A percentile compares a stretch with the other conserved stretches of the same genome.
Evolutionary conservation across 2,113 vertebrate genomes (phyloP).

Genomic region (Lipophrys pholis): DNA sequence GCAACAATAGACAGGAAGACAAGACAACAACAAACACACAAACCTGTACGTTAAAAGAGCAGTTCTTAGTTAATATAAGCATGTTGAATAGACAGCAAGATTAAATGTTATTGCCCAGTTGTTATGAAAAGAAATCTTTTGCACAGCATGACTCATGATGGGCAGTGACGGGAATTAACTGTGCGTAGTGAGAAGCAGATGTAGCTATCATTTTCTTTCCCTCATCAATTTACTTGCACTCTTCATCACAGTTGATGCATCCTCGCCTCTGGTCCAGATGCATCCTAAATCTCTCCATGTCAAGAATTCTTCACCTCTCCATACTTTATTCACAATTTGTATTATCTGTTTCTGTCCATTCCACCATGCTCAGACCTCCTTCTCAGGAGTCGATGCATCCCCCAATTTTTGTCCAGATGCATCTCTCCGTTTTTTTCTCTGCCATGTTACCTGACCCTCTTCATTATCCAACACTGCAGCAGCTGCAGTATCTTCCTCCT

Average conservation of each 20-base stretch:
- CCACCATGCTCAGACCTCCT: slow-evolving; percentile 52
- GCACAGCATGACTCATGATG: slow-evolving; percentile 35
- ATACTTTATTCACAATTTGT: slow-evolving; percentile 25
- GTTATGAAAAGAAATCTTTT: slow-evolving; percentile 27
- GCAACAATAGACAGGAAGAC: slow-evolving; percentile 30
- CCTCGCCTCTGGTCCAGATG: slow-evolving; percentile 58
- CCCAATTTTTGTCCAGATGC: slow-evolving; percentile 66
- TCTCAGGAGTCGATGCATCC: slow-evolving; percentile 72
- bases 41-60: slow-evolving; percentile 19
- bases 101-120: slow-evolving; percentile 21
- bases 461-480: slow-evolving; percentile 64
- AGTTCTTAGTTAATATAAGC: slow-evolving; percentile 26
- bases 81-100: slow-evolving; percentile 23
- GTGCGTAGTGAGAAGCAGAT: slow-evolving; percentile 36
- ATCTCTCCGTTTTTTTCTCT: slow-evolving; percentile 67
- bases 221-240: slow-evolving; percentile 41
- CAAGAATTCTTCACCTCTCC: slow-evolving; percentile 21
- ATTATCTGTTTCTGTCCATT: slow-evolving; percentile 30
- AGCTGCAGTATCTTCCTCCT: slow-evolving; percentile 58
- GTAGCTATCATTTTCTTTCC: slow-evolving; percentile 31
- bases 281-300: slow-evolving; percentile 63
- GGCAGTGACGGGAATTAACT: slow-evolving; percentile 39
- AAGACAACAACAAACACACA: slow-evolving; percentile 53
- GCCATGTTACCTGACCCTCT: slow-evolving; percentile 80
- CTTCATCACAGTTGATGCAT: slow-evolving; percentile 61